phyloP scores from a whole-genome alignment of 2,113 vertebrate genomes.

The Vulpes lagopus region DNA sequence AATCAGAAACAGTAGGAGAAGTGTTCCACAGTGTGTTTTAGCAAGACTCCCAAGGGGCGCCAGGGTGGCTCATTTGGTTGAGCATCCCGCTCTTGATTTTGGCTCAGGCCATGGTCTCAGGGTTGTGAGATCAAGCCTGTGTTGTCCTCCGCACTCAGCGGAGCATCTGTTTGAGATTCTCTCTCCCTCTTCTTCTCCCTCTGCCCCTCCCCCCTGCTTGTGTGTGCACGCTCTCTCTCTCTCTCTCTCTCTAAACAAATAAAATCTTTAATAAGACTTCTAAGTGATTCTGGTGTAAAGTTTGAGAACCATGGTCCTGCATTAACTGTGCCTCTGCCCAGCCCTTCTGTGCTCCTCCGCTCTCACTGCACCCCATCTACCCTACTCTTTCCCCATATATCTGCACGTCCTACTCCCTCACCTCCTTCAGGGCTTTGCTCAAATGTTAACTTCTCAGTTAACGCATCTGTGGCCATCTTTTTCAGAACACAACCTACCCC shows the following conservation, averaged over 20 bases:
- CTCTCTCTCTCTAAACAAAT: background rate
- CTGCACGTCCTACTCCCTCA: background rate
- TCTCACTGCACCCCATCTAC: background rate
- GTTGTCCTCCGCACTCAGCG: background rate
- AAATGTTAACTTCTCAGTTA: background rate
- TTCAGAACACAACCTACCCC: background rate
- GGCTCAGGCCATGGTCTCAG: background rate
- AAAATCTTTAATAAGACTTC: background rate
- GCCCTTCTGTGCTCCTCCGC: too few species aligned
- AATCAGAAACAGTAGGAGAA: background rate
- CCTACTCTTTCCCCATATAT: background rate
- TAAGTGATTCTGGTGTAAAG: background rate
- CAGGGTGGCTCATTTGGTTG: background rate
- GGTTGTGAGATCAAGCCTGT: background rate
- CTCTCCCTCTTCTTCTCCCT: background rate
- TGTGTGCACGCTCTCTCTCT: background rate
- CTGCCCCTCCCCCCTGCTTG: background rate
- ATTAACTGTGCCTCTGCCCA: background rate
- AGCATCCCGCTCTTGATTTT: background rate
- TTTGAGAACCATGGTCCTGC: background rate
- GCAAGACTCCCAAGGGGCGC: background rate
- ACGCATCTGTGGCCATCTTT: background rate
- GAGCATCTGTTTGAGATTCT: background rate
- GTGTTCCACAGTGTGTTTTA: background rate
- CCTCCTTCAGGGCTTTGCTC: background rate